Percentiles rank a stretch among this genome's conserved stretches.
These are phyloP conservation scores for Helicoverpa armigera DNA, from an alignment of 1,140 invertebrate species.

Conservation along the genomic window DNA sequence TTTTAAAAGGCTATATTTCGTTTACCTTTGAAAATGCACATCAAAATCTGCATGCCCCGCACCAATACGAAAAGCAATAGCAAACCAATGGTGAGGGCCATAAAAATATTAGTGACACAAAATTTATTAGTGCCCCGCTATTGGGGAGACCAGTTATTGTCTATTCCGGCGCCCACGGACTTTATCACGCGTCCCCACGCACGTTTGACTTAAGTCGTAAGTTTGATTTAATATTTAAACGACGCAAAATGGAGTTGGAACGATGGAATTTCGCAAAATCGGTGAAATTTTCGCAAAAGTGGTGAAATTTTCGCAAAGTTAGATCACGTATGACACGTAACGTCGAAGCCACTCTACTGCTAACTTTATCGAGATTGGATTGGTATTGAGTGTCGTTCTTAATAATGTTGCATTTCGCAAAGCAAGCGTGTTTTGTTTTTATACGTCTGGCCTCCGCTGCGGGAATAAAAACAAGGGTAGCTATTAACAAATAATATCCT, in stretches of 20 bases:
- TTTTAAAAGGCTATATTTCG: not conserved
- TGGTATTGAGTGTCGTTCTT: conserved; percentile 50
- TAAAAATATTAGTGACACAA: conserved; percentile 37
- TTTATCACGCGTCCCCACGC: conserved; percentile 38
- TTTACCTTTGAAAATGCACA: not conserved
- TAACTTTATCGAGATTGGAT: conserved; percentile 53
- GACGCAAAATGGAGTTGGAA: conserved; percentile 32
- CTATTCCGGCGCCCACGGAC: conserved; percentile 1
- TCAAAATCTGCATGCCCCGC: not conserved
- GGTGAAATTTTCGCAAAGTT: conserved; percentile 37
- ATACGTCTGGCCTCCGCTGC: not conserved
- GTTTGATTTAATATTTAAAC: conserved; percentile 49
- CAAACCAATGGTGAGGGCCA: not conserved
- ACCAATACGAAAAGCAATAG: not conserved
- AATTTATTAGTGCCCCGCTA: conserved; percentile 40
- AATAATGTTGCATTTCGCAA: conserved; percentile 36
- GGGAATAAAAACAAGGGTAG: not conserved
- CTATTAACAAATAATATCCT: not conserved
- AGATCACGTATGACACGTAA: conserved; percentile 54
- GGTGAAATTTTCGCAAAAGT: conserved; percentile 1
- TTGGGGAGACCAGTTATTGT: conserved; percentile 29
- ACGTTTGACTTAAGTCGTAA: conserved; percentile 31
- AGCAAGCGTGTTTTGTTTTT: conserved; percentile 34
- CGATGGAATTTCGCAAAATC: not conserved
- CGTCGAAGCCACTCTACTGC: conserved; percentile 37